These are phyloP conservation scores for Trachelipus rathkii DNA, from an alignment of 1,140 invertebrate species.

Conservation along the genomic window DNA sequence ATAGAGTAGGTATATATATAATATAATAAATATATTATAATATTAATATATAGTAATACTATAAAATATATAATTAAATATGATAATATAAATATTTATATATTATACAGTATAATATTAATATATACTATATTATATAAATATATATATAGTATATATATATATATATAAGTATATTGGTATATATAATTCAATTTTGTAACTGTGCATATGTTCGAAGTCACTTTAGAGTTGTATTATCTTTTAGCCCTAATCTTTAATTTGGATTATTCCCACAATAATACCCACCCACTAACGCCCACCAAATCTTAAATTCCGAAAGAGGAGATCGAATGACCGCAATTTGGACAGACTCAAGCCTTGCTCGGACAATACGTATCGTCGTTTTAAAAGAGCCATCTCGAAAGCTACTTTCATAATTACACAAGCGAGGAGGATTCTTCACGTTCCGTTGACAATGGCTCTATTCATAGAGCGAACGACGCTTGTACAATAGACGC, in stretches of 20 bases:
- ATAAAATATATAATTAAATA: no score
- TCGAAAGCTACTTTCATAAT: neutral
- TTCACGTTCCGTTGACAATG: neutral
- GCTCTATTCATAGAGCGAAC: neutral
- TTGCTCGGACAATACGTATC: neutral
- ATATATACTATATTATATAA: conserved; percentile 5
- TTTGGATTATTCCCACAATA: neutral
- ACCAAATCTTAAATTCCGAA: neutral
- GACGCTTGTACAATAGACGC: neutral
- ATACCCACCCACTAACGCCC: neutral
- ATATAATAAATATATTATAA: no score
- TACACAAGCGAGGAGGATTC: conserved; percentile 1
- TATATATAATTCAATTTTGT: neutral
- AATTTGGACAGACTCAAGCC: conserved; percentile 1
- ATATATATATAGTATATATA: conserved; percentile 15
- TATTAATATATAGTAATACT: no score
- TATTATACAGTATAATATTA: neutral
- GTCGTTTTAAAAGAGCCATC: neutral
- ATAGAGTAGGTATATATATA: no score
- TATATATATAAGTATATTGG: neutral
- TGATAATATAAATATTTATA: no score
- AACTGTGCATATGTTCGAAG: neutral
- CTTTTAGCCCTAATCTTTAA: neutral
- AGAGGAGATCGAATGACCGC: neutral
- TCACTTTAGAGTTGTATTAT: neutral